phyloP scores from a whole-genome alignment of 2,888 invertebrate genomes.

The Cheilosia soror region DNA sequence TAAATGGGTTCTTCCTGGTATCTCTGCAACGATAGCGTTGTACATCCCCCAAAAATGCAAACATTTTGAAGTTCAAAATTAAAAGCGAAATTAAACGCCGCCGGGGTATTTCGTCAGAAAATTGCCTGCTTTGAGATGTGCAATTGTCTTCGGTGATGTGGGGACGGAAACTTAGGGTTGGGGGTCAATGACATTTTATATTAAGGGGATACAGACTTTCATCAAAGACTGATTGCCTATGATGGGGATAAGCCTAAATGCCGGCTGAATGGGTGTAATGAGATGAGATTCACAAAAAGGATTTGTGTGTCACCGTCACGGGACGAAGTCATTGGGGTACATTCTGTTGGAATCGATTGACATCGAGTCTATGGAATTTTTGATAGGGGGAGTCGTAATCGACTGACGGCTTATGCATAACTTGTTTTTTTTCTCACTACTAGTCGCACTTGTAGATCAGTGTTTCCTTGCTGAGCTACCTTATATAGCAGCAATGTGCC shows the following conservation, averaged over 20 bases:
- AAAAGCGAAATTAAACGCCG: conserved; percentile 67
- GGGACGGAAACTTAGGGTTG: background rate
- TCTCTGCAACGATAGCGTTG: conserved; percentile 24
- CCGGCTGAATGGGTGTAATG: background rate
- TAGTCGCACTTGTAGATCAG: no score
- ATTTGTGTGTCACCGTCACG: conserved; percentile 2
- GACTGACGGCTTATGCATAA: background rate
- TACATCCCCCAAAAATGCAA: conserved; percentile 47
- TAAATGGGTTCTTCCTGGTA: conserved; percentile 63
- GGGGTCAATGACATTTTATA: conserved; percentile 5
- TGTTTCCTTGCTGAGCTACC: no score
- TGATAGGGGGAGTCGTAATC: no score
- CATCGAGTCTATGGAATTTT: background rate
- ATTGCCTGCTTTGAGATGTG: conserved; percentile 58
- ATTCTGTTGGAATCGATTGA: background rate
- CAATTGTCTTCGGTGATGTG: conserved; percentile 30
- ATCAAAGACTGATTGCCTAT: background rate
- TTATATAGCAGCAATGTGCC: no score
- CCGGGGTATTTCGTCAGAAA: conserved; percentile 46
- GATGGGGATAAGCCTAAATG: conserved; percentile 5
- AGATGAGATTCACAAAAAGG: conserved; percentile 6
- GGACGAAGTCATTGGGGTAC: conserved; percentile 1
- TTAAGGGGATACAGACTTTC: conserved; percentile 4
- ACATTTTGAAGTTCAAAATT: conserved; percentile 55
- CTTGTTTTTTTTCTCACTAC: background rate